Evolutionary conservation across 2,888 invertebrate species (phyloP), one percentile per base, ranked within the genome.

Genomic region (Coenonympha glycerion): DNA sequence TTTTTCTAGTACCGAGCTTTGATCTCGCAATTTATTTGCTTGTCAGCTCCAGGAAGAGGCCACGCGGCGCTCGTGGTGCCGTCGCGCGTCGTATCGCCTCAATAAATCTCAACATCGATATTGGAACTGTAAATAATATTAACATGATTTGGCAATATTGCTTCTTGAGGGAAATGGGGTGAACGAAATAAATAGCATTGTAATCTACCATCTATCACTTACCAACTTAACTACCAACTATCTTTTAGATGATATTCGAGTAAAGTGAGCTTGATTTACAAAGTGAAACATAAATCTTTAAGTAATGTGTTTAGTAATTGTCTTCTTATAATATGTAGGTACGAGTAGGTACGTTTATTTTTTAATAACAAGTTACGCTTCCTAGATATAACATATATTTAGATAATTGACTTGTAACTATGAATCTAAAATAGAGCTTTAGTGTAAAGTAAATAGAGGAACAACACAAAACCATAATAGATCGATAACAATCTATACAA

Each of bases 41-140:
- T 86, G 85, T 86, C 86, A 84, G 80, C 75, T 71, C 71, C 85
- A 84, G 87, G 82, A 86, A 83, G 68, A 73, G 68, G 82, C 65
- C 85, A 82, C 85, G 85, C 76, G 84, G 60, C 81, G 69, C 62
- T 60, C 65, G 26, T 40, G 53, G 34, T 44, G 52, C 51, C 47
- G 56, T 47, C 49, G 49, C 54, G 59, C 47, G 56, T 47, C 49
- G 49, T 54, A 59, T 58, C 58, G 52, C 49, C 63, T 65, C 69
- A 64, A 76, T 77, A 75, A 71, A 69, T 73, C 65, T 59, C 52
- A 57, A 59, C 54, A 57, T 26, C 11, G 18, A 49, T 58, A 46
- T 52, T 60, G 54, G 51, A 41, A 56, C 52, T 50, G 52, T 46
- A 59, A 55, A 53, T 59, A 60, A 53, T 58, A 61, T 60, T 61